Evolutionary conservation across 2,888 invertebrate genomes (phyloP).

Genomic region (Pheosia tremula): DNA sequence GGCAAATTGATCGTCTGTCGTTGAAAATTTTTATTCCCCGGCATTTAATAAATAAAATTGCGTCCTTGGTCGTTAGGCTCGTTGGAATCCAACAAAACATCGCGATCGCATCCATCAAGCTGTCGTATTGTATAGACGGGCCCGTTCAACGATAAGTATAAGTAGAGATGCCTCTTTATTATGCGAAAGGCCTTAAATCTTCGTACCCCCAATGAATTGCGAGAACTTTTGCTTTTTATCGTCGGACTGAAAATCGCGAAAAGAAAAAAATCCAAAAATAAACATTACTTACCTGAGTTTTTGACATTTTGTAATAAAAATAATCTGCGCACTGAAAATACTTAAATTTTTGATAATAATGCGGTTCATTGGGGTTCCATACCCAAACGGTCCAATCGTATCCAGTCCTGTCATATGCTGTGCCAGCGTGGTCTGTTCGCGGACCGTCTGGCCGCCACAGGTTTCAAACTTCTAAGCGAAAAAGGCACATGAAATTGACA

Average conservation of each 20-base stretch:
- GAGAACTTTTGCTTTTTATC: conserved; percentile 37
- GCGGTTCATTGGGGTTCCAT: too few relatives aligned
- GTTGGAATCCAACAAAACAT: conserved; percentile 63
- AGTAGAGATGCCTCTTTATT: conserved; percentile 58
- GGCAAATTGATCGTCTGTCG: conserved; percentile 20
- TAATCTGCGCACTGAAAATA: too few relatives aligned
- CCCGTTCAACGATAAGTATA: conserved; percentile 51
- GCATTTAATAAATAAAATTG: conserved; percentile 58
- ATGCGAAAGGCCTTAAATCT: conserved; percentile 60
- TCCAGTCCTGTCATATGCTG: too few relatives aligned
- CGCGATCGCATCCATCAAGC: conserved; percentile 73
- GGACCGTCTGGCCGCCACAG: too few relatives aligned
- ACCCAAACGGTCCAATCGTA: too few relatives aligned
- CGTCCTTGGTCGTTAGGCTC: conserved; percentile 59
- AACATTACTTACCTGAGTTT: background rate
- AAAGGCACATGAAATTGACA: too few relatives aligned
- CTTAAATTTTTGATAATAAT: too few relatives aligned
- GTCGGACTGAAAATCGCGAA: conserved; percentile 13
- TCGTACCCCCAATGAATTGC: conserved; percentile 51
- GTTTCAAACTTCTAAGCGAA: too few relatives aligned
- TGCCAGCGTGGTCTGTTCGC: too few relatives aligned
- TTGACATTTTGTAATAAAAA: too few relatives aligned
- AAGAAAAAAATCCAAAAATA: background rate
- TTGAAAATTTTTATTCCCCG: conserved; percentile 37
- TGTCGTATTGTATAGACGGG: conserved; percentile 71